These are phyloP conservation scores for Oxystoma pomonae DNA, from an alignment of 2,888 invertebrate species.

Conservation along the genomic window DNA sequence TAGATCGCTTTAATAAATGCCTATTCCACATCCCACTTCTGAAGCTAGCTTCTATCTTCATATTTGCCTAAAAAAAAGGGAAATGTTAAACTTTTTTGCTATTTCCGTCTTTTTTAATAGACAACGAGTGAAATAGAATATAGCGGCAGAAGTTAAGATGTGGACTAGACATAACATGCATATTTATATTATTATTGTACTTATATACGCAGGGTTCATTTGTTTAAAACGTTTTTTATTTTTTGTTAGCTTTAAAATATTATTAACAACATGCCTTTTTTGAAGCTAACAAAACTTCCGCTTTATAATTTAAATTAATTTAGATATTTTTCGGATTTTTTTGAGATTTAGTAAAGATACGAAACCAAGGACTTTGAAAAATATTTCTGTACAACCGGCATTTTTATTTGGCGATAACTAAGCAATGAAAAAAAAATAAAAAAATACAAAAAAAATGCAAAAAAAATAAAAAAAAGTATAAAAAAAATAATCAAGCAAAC, in stretches of 20 bases:
- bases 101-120: no score
- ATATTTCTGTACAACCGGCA: not conserved
- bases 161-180: no score
- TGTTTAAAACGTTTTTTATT: no score
- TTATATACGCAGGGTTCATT: no score
- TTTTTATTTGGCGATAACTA: not conserved
- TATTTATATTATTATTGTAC: no score
- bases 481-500: constrained; percentile 1
- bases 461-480: constrained; percentile 10
- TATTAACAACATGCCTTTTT: constrained; percentile 12
- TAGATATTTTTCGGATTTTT: not conserved
- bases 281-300: constrained; percentile 3
- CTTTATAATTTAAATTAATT: not conserved
- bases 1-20: not conserved
- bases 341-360: not conserved
- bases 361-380: not conserved
- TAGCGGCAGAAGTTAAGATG: no score
- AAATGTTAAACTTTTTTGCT: no score
- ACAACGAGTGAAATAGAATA: no score
- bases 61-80: no score
- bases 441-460: constrained; percentile 9
- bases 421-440: constrained; percentile 2
- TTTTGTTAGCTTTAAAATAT: not conserved
- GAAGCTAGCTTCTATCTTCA: no score
- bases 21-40: no score